Evolutionary conservation across 2,113 vertebrate species (phyloP).

Genomic region (Donacobius atricapilla): DNA sequence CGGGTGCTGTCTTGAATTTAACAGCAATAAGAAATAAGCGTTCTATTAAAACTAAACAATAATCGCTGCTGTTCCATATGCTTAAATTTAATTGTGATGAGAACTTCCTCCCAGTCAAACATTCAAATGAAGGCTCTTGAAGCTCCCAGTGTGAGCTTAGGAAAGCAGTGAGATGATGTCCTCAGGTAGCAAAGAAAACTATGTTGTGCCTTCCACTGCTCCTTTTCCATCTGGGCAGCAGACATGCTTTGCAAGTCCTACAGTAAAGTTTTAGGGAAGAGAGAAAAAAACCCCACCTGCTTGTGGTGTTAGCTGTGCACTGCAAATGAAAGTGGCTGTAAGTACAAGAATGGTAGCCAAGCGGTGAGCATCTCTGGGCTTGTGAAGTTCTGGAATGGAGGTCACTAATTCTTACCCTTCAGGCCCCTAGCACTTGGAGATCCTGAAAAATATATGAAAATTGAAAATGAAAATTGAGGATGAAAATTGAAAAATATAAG

Average conservation of each 20-base stretch:
- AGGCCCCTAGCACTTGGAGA: not conserved
- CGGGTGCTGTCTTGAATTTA: not conserved
- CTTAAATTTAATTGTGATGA: not conserved
- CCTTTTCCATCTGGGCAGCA: not conserved
- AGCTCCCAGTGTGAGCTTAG: not conserved
- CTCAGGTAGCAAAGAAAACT: not conserved
- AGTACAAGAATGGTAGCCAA: accelerated
- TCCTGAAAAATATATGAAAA: not conserved
- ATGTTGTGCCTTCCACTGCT: not conserved
- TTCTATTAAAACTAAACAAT: not conserved
- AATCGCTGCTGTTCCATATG: not conserved
- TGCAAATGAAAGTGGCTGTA: not conserved
- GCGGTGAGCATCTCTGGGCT: not conserved
- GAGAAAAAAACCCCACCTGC: not conserved
- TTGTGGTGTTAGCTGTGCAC: not conserved
- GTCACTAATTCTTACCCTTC: not conserved
- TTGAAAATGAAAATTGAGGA: not conserved
- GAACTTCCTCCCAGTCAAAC: not conserved
- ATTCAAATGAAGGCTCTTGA: not conserved
- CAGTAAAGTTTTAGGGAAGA: not conserved
- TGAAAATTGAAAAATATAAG: not conserved
- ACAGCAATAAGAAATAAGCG: not conserved
- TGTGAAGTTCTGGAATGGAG: not conserved
- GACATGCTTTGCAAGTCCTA: not conserved
- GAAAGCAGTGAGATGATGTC: not conserved